Evolutionary conservation across 2,113 vertebrate species (phyloP), one percentile per base, ranked within the genome.

Genomic region (Numenius arquata): DNA sequence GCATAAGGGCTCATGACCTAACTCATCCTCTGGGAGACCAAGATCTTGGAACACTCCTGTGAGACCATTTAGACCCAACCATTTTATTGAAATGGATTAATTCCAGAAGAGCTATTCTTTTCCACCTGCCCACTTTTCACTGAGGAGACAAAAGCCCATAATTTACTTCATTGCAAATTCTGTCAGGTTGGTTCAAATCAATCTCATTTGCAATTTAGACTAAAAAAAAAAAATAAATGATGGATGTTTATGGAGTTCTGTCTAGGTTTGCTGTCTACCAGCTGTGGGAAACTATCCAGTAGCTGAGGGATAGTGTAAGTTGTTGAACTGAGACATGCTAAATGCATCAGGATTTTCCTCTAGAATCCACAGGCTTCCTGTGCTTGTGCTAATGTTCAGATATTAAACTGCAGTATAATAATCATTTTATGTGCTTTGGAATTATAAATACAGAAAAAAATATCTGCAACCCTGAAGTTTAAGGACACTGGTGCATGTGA

Each of bases 171-270:
- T 22, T 59, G 52, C 52, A 88, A 55, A 77, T 67, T 85, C 76
- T 62, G 53, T 70, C 19, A 12, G 15, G 55, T 52, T 90, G 41
- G 41, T 67, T 93, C 41, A 71, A 70, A 89, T 95, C 94, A 84
- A 81, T 93, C 63, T 93, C 52, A 91, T 91, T 58, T 95, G 36
- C 71, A 88, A 95, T 92, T 93, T 81, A 86, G 94, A 84, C 17
- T 25, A 43, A 59, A 92, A 78, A 73, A 79, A 30, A 48, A 47
- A 95, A 95, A 94, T 74, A 92, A 87, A 81, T 87, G 68, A 87
- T 89, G 36, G 1, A 72, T 81, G 59, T 75, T 93, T 89, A 71
- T 61, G 68, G 83, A 92, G 55, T 86, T 92, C 76, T 85, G 56
- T 56, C 56, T 87, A 66, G n/a, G 34, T 75, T 75, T 85, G 43